These are phyloP conservation scores for Rotaria sp. DNA, from an alignment of 2,888 invertebrate genomes.

Conservation along the genomic window DNA sequence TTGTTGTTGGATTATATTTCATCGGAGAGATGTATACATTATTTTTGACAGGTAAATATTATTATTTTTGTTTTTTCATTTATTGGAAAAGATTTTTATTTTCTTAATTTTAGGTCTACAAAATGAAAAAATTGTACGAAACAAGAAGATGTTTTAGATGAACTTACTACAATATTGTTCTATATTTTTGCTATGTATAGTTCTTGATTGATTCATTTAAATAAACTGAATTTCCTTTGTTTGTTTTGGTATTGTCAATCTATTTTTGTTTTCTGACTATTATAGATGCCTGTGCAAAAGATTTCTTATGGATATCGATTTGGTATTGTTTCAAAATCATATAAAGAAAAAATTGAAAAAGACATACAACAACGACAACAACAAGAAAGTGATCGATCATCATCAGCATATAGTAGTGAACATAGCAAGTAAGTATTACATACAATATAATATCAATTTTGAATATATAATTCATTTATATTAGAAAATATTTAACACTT, in stretches of 20 bases:
- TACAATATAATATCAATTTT: not conserved
- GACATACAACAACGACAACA: not conserved
- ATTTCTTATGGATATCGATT: slow-evolving; percentile 55
- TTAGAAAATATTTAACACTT: slow-evolving; percentile 41
- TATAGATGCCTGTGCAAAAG: slow-evolving; percentile 51
- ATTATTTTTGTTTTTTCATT: not conserved
- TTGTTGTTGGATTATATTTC: not conserved
- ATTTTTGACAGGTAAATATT: not conserved
- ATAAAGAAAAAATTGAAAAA: not conserved
- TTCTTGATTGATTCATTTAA: too few relatives aligned
- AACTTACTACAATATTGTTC: too few relatives aligned
- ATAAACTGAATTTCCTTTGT: not conserved
- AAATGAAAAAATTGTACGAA: not conserved
- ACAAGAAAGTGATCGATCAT: not conserved
- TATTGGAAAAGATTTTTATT: not conserved
- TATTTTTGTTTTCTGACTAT: not conserved
- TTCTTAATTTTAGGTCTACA: not conserved
- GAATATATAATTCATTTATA: not conserved
- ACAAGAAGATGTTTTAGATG: not conserved
- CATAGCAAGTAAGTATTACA: not conserved
- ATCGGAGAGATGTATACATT: not conserved
- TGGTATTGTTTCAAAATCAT: slow-evolving; percentile 52
- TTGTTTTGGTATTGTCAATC: not conserved
- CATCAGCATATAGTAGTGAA: not conserved
- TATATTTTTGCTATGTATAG: too few relatives aligned